Base-by-base conservation (phyloP, 2,888 invertebrate species). In the Sipunculus nudus region DNA sequence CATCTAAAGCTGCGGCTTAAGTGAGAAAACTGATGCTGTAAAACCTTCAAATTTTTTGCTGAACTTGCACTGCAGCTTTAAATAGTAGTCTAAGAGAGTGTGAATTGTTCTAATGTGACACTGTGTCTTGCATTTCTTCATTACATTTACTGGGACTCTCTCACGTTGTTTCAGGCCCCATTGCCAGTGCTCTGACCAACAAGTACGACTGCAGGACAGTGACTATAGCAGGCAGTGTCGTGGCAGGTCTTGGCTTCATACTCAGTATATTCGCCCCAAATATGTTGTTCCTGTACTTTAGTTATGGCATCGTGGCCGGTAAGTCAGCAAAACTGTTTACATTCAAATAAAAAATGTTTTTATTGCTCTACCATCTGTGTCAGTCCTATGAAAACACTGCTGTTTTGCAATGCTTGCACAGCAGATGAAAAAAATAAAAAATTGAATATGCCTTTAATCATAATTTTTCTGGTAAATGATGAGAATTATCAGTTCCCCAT, bases 141-240 rank as follows among this genome's bases (percentile, higher is more conserved):
- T n/a, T n/a, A n/a, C n/a, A n/a, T n/a, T n/a, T n/a, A n/a, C n/a
- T n/a, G n/a, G n/a, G n/a, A n/a, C n/a, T n/a, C n/a, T n/a, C n/a
- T n/a, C n/a, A n/a, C 10, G 13, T 28, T 41, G 28, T 70, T 71
- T 5, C 87, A 97, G 97, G 98, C 74, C 98, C 98, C 16, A 89
- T 98, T 74, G 95, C 96, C 28, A 94, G 96, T 77, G 91, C 93
- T 1, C 89, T 98, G 76, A 96, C 96, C 47, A 96, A 98, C 86
- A 91, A 92, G 71, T 96, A 92, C 86, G 97, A 97, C 23, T 98
- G 98, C 81, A 89, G 94, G 38, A 78, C 88, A 1, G 96, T 96
- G 54, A 96, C 97, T 0, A 93, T 98, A 61, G 89, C 89, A 0
- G 98, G 98, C 0, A 89, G 96, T 1, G 82, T 86, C 13, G 75